These are phyloP conservation scores for Darevskia nairensis DNA, from an alignment of 2,797 vertebrate species.

Conservation along the genomic window DNA sequence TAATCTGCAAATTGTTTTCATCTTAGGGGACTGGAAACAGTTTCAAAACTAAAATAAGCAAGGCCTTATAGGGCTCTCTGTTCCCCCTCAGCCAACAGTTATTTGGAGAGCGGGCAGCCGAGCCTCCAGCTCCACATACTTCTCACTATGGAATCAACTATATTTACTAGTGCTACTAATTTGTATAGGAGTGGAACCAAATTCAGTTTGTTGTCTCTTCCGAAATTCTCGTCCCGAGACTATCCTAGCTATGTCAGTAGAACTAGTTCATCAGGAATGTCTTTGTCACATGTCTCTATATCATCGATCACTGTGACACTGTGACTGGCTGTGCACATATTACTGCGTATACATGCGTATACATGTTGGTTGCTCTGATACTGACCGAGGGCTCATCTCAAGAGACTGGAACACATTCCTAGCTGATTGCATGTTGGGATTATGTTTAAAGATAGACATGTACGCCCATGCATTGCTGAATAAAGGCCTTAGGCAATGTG, in stretches of 20 bases:
- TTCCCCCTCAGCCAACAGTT: neutral
- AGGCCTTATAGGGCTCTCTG: neutral
- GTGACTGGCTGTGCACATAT: neutral
- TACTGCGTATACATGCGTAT: neutral
- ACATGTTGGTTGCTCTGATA: neutral
- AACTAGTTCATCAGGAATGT: constrained; percentile 11
- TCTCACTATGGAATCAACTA: neutral
- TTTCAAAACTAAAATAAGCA: neutral
- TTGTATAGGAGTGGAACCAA: neutral
- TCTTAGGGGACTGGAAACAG: neutral
- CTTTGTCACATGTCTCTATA: constrained; percentile 10
- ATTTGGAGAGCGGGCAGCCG: too few relatives aligned
- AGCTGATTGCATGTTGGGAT: neutral
- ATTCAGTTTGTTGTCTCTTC: neutral
- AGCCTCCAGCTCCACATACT: neutral
- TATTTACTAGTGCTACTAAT: neutral
- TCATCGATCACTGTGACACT: neutral
- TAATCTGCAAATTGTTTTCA: neutral
- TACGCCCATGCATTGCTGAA: constrained; percentile 4
- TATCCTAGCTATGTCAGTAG: neutral
- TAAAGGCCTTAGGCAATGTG: neutral
- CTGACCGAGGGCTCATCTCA: neutral
- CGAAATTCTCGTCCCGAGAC: neutral
- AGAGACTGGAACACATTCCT: constrained; percentile 2
- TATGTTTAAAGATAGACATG: neutral